Evolutionary conservation across 92 coral and sea anemone species (phyloP), one percentile per base, ranked within the genome.

Genomic region (Zoanthus solanderi): DNA sequence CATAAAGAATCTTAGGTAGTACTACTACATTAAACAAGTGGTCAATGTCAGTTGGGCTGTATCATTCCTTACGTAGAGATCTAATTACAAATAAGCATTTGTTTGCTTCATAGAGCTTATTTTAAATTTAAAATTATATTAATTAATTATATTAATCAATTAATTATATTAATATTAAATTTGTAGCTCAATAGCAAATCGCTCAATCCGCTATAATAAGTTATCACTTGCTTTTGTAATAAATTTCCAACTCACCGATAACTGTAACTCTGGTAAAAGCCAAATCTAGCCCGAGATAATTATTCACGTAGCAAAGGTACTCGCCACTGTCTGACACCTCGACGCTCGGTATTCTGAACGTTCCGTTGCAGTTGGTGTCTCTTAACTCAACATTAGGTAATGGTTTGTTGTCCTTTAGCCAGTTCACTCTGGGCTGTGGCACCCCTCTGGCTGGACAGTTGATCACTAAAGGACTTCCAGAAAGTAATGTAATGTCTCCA

Each of bases 381-480:
- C 92, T 91, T 53, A 88, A 77, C 60, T 90, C 87, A 54, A 91
- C 93, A n/a, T 94, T 83, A 32, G 57, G 0, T 2, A 95, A 90
- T 34, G 93, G 84, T 66, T 83, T 78, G 23, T 91, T 83, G 88
- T 93, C 96, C n/a, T 93, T 93, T 11, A 93, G 72, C 98, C 98
- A 95, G 63, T 79, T 84, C 13, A 95, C 83, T 75, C 92, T 93
- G 14, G 98, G 98, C 65, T 92, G 94, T 37, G 98, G 98, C 68
- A 95, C 98, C 9, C 98, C 98, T 81, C 82, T 78, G 54, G 92
- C 88, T 13, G 98, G 98, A 46, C 98, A 95, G 73, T 87, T 93
- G 13, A 95, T 87, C 60, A 92, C 87, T 28, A 92, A 79, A 46
- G 91, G 92, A 83, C 93, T 93, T 17, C 95, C 90, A 44, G 86